A percentile compares a stretch with the other conserved stretches of the same genome.
phyloP scores from a whole-genome alignment of 37 sponge, comb jelly and placozoan genomes.

The Diacarnus erythraeanus region DNA sequence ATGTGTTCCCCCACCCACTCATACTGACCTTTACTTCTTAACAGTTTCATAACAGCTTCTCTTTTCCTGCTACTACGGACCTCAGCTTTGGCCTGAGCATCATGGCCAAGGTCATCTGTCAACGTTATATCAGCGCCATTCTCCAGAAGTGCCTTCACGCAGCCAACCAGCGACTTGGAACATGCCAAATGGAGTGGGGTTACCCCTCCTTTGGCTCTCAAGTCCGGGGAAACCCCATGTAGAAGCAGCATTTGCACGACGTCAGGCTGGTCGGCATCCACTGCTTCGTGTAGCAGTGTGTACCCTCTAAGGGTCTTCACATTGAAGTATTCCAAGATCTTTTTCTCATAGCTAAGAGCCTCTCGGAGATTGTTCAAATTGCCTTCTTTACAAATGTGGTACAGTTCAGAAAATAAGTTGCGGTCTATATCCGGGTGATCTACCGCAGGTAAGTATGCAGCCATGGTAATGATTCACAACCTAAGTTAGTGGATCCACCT shows the following conservation, averaged over 20 bases:
- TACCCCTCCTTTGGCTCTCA: slow-evolving; percentile 39
- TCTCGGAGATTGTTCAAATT: slow-evolving; percentile 29
- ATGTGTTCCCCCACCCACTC: slow-evolving; percentile 3
- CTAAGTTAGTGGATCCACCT: background rate
- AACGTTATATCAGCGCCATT: slow-evolving; percentile 56
- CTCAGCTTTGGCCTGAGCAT: slow-evolving; percentile 61
- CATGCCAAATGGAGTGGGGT: slow-evolving; percentile 75
- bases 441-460: slow-evolving; percentile 20
- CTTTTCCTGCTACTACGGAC: slow-evolving; percentile 39
- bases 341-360: slow-evolving; percentile 34
- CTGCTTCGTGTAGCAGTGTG: slow-evolving; percentile 81
- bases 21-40: slow-evolving; percentile 73
- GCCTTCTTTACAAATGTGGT: slow-evolving; percentile 66
- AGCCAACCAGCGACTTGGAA: slow-evolving; percentile 52
- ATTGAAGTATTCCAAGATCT: slow-evolving; percentile 29
- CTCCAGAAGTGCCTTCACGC: slow-evolving; percentile 58
- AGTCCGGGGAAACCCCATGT: slow-evolving; percentile 56
- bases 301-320: slow-evolving; percentile 26
- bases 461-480: slow-evolving; percentile 39
- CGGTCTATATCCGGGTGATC: slow-evolving; percentile 48
- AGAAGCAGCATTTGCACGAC: slow-evolving; percentile 66
- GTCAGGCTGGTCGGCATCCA: slow-evolving; percentile 68
- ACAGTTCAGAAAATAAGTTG: slow-evolving; percentile 41
- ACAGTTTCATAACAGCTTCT: slow-evolving; percentile 52
- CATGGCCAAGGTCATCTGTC: slow-evolving; percentile 54